Conservation (phyloP, 2,888 invertebrate species). For the Cabera pusaria region DNA sequence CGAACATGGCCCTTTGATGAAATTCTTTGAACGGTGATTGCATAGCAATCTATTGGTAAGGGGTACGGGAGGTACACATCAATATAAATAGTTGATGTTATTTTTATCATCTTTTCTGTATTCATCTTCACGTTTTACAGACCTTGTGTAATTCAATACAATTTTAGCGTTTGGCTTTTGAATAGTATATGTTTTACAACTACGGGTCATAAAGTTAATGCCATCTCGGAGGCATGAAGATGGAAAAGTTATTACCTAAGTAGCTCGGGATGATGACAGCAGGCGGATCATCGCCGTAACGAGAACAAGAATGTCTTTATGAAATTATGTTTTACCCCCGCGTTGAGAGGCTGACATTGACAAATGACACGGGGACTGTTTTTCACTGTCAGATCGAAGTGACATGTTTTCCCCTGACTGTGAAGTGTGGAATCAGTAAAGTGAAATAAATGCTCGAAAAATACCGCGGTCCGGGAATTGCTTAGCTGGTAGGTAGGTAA, state of each 20-base stretch:
- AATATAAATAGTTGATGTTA: too few relatives aligned
- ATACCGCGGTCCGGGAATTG: constrained; percentile 29
- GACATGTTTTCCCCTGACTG: constrained; percentile 71
- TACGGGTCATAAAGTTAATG: too few relatives aligned
- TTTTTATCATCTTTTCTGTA: too few relatives aligned
- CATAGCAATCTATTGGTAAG: too few relatives aligned
- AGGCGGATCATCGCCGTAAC: constrained; percentile 56
- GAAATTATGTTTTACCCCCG: constrained; percentile 75
- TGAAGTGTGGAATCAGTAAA: constrained; percentile 67
- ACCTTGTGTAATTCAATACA: too few relatives aligned
- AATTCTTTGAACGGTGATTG: too few relatives aligned
- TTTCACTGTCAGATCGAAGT: constrained; percentile 79
- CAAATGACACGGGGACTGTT: constrained; percentile 76
- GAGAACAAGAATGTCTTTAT: constrained; percentile 79
- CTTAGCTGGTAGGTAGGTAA: too few relatives aligned
- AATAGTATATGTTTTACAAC: too few relatives aligned
- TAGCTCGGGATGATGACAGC: constrained; percentile 46
- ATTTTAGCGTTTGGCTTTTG: too few relatives aligned
- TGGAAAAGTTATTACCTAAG: constrained; percentile 43
- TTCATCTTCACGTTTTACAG: too few relatives aligned
- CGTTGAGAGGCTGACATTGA: constrained; percentile 77
- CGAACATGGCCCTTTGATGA: too few relatives aligned
- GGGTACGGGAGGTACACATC: too few relatives aligned
- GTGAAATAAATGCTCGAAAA: constrained; percentile 58
- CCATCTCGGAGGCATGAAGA: constrained; percentile 20